Evolutionary conservation across 1,140 invertebrate genomes (phyloP), one percentile per base, ranked within the genome.

Genomic region (Ceratina calcarata): DNA sequence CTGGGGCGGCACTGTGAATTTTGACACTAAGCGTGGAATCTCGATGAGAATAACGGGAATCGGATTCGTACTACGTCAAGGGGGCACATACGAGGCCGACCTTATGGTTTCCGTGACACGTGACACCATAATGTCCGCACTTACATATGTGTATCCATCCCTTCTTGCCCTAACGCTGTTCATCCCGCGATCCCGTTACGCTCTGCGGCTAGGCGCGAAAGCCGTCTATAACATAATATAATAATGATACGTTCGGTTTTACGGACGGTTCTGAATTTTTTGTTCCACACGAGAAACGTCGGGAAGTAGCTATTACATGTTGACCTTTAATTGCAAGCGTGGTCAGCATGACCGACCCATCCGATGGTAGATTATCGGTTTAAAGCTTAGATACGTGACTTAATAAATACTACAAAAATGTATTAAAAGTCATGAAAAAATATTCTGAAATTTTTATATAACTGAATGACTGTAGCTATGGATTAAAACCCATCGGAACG

Each of bases 101-200:
- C 51, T 66, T 81, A 83, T 83, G 83, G 78, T 76, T 85, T 85
- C 81, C 81, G 73, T 65, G 81, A 80, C 83, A 83, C 74, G 83
- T 85, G 81, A 85, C 70, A 83, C 83, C 78, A 24, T 74, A 77
- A 79, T 61, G 60, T 65, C 27, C 77, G 60, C 58, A 55, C 32
- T 76, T 60, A 53, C n/a, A 53, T 77, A 76, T 80, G 37, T 45
- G 37, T 45, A 45, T 45, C 37, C 37, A 45, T 45, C 37, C 37
- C 37, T 79, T 79, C 77, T 80, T 78, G 57, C 60, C 73, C 62
- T 80, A 10, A 74, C 62, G 78, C 72, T 85, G 72, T 78, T 74
- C 32, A 60, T 62, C 70, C 57, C 68, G 53, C 57, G 69, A 73
- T 76, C 60, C 71, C 61, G 76, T 69, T 81, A 76, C 58, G 45